phyloP scores from a whole-genome alignment of 2,113 vertebrate species.

The Ascaphus truei region DNA sequence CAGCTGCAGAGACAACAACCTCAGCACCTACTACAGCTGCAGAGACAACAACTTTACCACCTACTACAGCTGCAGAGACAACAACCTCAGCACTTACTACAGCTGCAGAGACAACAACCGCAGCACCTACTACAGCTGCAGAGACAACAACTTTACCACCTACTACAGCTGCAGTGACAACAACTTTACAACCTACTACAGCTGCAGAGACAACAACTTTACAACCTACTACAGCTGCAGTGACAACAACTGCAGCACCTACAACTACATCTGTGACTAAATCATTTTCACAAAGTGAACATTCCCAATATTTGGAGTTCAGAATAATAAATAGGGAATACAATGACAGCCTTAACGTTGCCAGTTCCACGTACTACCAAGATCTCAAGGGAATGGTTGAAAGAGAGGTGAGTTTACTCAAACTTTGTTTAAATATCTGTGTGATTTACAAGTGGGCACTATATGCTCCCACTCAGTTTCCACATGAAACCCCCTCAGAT shows the following conservation, averaged over 20 bases:
- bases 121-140: neutral
- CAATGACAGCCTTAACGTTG: too few relatives aligned
- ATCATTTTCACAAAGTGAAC: too few relatives aligned
- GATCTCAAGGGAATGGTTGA: too few relatives aligned
- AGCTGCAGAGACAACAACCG: neutral
- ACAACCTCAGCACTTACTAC: neutral
- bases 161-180: neutral
- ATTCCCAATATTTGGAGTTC: too few relatives aligned
- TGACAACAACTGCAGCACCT: neutral
- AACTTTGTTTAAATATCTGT: too few relatives aligned
- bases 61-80: neutral
- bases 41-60: neutral
- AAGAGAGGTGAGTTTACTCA: too few relatives aligned
- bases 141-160: neutral
- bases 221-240: neutral
- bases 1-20: neutral
- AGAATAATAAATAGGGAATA: too few relatives aligned
- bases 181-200: neutral
- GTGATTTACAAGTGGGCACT: too few relatives aligned
- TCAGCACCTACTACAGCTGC: neutral
- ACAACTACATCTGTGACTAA: neutral
- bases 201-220: neutral
- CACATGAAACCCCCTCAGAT: too few relatives aligned
- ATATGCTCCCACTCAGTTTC: too few relatives aligned
- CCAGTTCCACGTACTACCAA: too few relatives aligned